phyloP scores from a whole-genome alignment of 1,140 invertebrate species.

The Muscidifurax raptorellus region DNA sequence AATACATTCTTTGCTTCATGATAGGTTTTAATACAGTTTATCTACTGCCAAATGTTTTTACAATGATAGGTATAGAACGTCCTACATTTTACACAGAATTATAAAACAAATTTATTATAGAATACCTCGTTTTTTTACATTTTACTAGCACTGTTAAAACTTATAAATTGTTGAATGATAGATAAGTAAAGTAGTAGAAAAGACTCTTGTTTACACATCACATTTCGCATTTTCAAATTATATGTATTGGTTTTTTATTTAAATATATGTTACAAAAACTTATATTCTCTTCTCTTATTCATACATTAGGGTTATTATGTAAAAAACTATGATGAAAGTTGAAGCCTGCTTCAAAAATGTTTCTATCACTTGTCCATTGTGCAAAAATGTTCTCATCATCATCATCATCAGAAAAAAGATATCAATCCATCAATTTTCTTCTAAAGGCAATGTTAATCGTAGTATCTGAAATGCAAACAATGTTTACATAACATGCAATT shows the following conservation, averaged over 20 bases:
- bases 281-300: background rate
- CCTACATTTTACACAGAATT: slow-evolving; percentile 91
- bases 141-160: slow-evolving; percentile 33
- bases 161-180: slow-evolving; percentile 39
- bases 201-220: slow-evolving; percentile 1
- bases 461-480: slow-evolving; percentile 66
- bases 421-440: slow-evolving; percentile 8
- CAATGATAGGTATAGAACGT: slow-evolving; percentile 84
- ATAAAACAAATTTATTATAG: slow-evolving; percentile 69
- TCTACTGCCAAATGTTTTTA: slow-evolving; percentile 87
- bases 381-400: background rate
- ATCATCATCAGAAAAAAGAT: background rate
- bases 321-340: background rate
- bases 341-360: background rate
- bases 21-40: slow-evolving; percentile 86
- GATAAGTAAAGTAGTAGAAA: slow-evolving; percentile 16
- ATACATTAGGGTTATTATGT: background rate
- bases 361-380: background rate
- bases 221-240: slow-evolving; percentile 32
- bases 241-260: slow-evolving; percentile 27
- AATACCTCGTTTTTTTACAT: slow-evolving; percentile 24
- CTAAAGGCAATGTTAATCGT: slow-evolving; percentile 62
- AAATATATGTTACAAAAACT: slow-evolving; percentile 46
- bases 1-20: slow-evolving; percentile 85
- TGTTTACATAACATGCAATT: slow-evolving; percentile 37